Percentiles rank a stretch among this genome's conserved stretches.
Conservation (phyloP, 2,113 vertebrate genomes). For the Ptychochromis oligacanthus region DNA sequence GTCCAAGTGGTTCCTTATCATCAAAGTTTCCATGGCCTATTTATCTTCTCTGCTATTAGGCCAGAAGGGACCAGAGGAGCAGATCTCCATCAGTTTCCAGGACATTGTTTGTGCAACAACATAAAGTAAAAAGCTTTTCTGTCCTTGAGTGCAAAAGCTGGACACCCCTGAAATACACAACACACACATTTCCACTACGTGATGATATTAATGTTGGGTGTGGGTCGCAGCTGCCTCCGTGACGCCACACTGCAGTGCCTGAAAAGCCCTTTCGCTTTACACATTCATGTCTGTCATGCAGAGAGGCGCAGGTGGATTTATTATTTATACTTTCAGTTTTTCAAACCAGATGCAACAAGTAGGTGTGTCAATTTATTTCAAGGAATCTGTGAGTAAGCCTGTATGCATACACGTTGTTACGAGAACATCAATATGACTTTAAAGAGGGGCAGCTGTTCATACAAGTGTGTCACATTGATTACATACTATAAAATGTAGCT, state of each 20-base stretch:
- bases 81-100: conserved; percentile 10
- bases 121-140: conserved; percentile 6
- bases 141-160: conserved; percentile 33
- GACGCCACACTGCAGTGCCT: background rate
- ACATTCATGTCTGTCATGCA: background rate
- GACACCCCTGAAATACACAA: background rate
- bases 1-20: conserved; percentile 15
- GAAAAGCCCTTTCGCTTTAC: conserved; percentile 35
- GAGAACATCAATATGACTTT: background rate
- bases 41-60: conserved; percentile 46
- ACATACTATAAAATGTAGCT: too few relatives aligned
- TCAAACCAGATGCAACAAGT: background rate
- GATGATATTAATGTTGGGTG: conserved; percentile 37
- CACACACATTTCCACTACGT: conserved; percentile 10
- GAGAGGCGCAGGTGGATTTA: background rate
- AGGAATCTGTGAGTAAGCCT: background rate
- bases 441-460: background rate
- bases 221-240: conserved; percentile 34
- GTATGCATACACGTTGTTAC: background rate
- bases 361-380: background rate
- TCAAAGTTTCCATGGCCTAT: conserved; percentile 48
- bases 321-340: conserved; percentile 13
- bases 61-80: background rate
- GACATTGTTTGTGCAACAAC: conserved; percentile 60
- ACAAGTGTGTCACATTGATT: background rate